Base-by-base conservation (phyloP, 2,113 vertebrate genomes). In the Anolis sagrei region DNA sequence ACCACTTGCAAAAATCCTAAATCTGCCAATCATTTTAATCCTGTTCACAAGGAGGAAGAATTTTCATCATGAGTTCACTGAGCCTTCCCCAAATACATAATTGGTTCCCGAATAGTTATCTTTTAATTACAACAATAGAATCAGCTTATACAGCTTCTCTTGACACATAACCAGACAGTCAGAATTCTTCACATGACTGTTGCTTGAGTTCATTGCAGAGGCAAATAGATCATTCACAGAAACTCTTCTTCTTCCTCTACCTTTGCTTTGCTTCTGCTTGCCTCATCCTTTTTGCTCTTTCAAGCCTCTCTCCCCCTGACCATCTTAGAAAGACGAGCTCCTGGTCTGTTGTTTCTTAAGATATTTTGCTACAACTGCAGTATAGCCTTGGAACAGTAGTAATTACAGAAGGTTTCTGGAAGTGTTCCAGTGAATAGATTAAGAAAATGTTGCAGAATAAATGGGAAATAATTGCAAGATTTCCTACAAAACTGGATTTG, bases 1-100 rank as follows among this genome's bases (percentile, higher is more conserved):
- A 49, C n/a, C 16, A 36, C 66, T 73, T 73, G 23, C 81, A 82
- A 48, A 76, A 84, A 34, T 44, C 66, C 51, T 73, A 72, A n/a
- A 39, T 85, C 75, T 85, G 66, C 66, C 83, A 85, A 25, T 79
- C 76, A 72, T 70, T 85, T 70, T 85, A 79, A 85, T 58, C 83
- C 76, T 61, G 10, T 61, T 79, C 34, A 44, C 76, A 85, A 79
- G 54, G 34, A 58, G 25, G 21, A 68, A 36, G 21, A 61, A 85
- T 85, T 79, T 72, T 34, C 34, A 72, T 72, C 7, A 85, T 72
- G 32, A 78, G 11, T 69, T 58, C 54, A 49, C 25, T 78, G 75
- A 70, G 14, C 27, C 44, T 84, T 69, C 34, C 23, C 61, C 69
- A 61, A 84, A 78, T 48, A 68, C 51, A 77, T 16, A 48, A 32